Conservation (phyloP, 1,140 invertebrate genomes). For the Solenopsis invicta region DNA sequence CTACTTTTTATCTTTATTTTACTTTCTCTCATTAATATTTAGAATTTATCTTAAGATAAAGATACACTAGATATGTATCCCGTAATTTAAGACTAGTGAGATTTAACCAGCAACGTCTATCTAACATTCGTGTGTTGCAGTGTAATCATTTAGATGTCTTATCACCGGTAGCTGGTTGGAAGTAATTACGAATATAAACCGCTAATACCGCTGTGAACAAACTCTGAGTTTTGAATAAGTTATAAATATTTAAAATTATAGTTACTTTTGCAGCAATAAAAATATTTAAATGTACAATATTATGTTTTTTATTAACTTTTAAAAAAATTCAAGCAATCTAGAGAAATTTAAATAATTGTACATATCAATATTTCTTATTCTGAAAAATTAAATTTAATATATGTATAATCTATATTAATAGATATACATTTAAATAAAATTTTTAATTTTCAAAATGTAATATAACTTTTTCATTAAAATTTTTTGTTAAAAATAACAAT, state of each 20-base stretch:
- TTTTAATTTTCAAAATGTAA: neutral
- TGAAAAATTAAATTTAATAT: neutral
- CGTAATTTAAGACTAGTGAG: constrained; percentile 15
- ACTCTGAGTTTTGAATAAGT: neutral
- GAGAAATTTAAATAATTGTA: neutral
- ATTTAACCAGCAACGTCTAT: neutral
- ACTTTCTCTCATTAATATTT: neutral
- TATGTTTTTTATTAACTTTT: neutral
- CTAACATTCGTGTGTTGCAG: neutral
- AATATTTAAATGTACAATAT: neutral
- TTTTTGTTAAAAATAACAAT: neutral
- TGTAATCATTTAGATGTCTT: constrained; percentile 26
- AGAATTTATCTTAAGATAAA: constrained; percentile 15
- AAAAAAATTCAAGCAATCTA: neutral
- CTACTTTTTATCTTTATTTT: neutral
- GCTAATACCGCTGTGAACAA: neutral
- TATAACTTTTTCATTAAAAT: neutral
- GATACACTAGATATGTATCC: neutral
- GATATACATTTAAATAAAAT: neutral
- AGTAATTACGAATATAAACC: neutral
- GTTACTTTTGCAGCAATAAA: neutral
- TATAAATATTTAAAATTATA: neutral
- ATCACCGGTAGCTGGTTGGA: neutral
- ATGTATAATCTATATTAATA: neutral
- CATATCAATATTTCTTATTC: neutral